These are phyloP conservation scores for Chionomys nivalis DNA, from an alignment of 2,113 vertebrate genomes.

Conservation along the genomic window DNA sequence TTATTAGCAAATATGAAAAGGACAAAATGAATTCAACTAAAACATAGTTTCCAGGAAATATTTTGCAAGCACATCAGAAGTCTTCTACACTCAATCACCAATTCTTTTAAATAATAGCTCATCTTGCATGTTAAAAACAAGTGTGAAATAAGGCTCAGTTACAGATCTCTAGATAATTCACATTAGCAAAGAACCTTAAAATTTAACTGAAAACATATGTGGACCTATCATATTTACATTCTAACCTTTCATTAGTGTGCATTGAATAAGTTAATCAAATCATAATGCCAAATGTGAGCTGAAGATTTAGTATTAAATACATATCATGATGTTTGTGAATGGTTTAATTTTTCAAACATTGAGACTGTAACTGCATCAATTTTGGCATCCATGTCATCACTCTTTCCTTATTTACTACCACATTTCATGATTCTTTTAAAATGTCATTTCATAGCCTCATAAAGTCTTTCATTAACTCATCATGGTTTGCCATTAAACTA, in stretches of 20 bases:
- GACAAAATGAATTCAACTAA: slow-evolving; percentile 50
- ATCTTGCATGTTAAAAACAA: slow-evolving; percentile 48
- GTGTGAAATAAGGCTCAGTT: neutral
- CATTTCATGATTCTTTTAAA: neutral
- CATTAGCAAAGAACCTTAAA: neutral
- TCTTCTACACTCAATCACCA: slow-evolving; percentile 6
- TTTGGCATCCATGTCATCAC: neutral
- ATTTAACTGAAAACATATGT: slow-evolving; percentile 23
- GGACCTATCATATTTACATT: neutral
- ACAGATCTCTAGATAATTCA: neutral
- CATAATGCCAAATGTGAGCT: slow-evolving; percentile 3
- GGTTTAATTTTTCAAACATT: neutral
- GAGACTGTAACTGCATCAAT: neutral
- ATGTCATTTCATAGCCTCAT: neutral
- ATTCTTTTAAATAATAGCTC: neutral
- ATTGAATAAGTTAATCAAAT: neutral
- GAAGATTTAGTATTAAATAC: neutral
- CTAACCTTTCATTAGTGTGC: neutral
- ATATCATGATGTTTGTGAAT: slow-evolving; percentile 16
- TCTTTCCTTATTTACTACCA: neutral
- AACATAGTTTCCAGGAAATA: slow-evolving; percentile 30
- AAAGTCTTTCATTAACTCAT: neutral
- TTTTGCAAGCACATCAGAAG: slow-evolving; percentile 47
- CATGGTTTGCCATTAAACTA: neutral
- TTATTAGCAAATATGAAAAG: slow-evolving; percentile 67